Base-by-base conservation (phyloP, 2,888 invertebrate species). In the Parnassius glacialis region DNA sequence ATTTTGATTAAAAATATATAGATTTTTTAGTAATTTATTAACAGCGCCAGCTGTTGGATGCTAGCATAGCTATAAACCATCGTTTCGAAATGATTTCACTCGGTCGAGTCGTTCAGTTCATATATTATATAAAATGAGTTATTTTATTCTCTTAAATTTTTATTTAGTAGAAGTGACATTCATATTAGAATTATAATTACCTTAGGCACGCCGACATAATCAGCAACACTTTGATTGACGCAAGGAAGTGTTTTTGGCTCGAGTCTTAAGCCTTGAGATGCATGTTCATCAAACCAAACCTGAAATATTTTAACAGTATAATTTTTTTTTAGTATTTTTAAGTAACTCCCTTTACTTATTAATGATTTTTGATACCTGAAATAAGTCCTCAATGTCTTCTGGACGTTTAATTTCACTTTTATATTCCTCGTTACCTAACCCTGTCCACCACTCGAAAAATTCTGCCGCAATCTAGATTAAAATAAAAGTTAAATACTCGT, bases 361-460 rank as follows among this genome's bases (percentile, higher is more conserved):
- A 25, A 3, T 9, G 1, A 25, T 41, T 51, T 45, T 50, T 42
- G 47, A 20, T 41, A 93, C 93, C 78, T 92, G 92, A 72, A 93
- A 93, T 71, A 93, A 83, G 59, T 91, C 90, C 76, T 92, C 90
- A 42, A 93, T 90, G 64, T 92, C 91, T 74, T 92, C 91, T 11
- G 92, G 92, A 71, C 92, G 71, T 80, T 87, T 78, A 62, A 88
- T 86, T 80, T 92, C 84, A 70, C 85, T 84, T 75, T 89, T 87
- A 67, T 85, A 90, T 64, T 92, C 87, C 1, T 85, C 79, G 55
- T 84, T 92, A 3, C 92, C 92, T 45, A 93, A 76, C 42, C 76
- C 79, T 13, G 84, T 80, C 81, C 93, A 85, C 93, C 93, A 93
- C 0, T 92, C 87, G 67, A 84, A 93, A 70, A 93, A 93, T 12